These are phyloP conservation scores for Ictalurus punctatus DNA, from an alignment of 2,113 vertebrate species.

Conservation along the genomic window DNA sequence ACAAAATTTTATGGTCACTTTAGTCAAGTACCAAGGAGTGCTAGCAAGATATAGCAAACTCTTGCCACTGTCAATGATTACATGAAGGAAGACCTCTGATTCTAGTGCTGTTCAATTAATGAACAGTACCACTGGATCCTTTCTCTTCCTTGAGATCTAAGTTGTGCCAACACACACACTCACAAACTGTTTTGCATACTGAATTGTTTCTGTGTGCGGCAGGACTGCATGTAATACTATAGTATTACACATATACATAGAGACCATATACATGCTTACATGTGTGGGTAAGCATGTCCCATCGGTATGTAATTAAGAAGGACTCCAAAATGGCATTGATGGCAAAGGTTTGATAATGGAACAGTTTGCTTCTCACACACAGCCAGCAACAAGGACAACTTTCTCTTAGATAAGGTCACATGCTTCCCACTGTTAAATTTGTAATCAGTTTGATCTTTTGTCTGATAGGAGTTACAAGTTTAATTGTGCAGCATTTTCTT, in stretches of 20 bases:
- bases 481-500: background rate
- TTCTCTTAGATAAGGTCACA: constrained; percentile 44
- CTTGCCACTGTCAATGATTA: constrained; percentile 51
- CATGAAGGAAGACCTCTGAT: constrained; percentile 62
- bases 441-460: constrained; percentile 16
- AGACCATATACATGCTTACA: no score
- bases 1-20: background rate
- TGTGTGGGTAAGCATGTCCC: no score
- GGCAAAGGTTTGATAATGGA: background rate
- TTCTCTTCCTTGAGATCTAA: constrained; percentile 61
- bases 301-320: no score
- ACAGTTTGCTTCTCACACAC: constrained; percentile 7
- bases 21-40: background rate
- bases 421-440: constrained; percentile 28
- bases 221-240: background rate
- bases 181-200: background rate
- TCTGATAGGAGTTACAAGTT: background rate
- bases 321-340: no score
- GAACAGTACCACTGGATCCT: constrained; percentile 61
- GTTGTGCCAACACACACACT: constrained; percentile 56
- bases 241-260: no score
- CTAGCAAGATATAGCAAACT: background rate
- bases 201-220: background rate
- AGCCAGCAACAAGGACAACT: constrained; percentile 32
- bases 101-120: constrained; percentile 66